phyloP scores from a whole-genome alignment of 1,140 invertebrate genomes.

The Drosophila jambulina region DNA sequence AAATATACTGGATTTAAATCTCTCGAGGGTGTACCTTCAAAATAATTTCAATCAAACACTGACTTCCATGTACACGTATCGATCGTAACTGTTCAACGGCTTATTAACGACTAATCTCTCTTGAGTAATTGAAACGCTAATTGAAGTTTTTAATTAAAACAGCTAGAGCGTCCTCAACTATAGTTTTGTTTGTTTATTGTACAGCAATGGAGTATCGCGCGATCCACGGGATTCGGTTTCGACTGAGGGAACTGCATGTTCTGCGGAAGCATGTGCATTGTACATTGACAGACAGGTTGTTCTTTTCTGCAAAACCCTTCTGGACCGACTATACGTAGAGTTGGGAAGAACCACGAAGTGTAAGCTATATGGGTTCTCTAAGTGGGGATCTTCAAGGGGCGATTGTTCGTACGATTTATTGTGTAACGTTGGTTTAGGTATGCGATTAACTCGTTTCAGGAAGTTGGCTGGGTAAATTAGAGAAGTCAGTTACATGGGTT shows the following conservation, averaged over 20 bases:
- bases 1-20: slow-evolving; percentile 67
- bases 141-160: slow-evolving; percentile 62
- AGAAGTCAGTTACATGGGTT: slow-evolving; percentile 43
- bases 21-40: slow-evolving; percentile 43
- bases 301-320: slow-evolving; percentile 1
- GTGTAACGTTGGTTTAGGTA: slow-evolving; percentile 45
- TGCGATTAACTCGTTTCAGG: slow-evolving; percentile 32
- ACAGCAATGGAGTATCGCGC: slow-evolving; percentile 46
- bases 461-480: slow-evolving; percentile 45
- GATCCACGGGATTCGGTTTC: neutral
- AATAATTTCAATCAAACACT: slow-evolving; percentile 65
- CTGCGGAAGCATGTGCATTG: slow-evolving; percentile 28
- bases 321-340: slow-evolving; percentile 36
- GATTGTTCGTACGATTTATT: slow-evolving; percentile 77
- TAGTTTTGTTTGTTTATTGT: slow-evolving; percentile 37
- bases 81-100: slow-evolving; percentile 40
- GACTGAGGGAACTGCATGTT: slow-evolving; percentile 6
- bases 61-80: slow-evolving; percentile 30
- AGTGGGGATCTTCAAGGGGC: slow-evolving; percentile 48
- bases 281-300: slow-evolving; percentile 12
- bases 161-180: slow-evolving; percentile 55
- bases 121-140: slow-evolving; percentile 48
- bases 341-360: slow-evolving; percentile 62
- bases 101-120: slow-evolving; percentile 13
- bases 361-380: slow-evolving; percentile 24